These are phyloP conservation scores for Poeciliopsis gracilis DNA, from an alignment of 2,797 vertebrate species.

Conservation along the genomic window DNA sequence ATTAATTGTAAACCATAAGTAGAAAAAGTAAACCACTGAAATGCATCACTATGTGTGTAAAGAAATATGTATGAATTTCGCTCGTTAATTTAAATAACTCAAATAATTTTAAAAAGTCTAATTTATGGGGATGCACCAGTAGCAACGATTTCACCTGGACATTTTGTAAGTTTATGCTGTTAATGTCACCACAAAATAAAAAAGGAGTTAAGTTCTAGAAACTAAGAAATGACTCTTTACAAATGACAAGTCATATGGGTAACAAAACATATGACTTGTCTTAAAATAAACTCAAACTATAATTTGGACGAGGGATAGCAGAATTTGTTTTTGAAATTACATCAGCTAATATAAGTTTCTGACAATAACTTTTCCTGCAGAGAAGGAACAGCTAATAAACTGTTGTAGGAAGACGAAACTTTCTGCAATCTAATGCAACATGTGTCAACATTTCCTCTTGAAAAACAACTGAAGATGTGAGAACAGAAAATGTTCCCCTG, in stretches of 20 bases:
- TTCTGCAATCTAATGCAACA: slow-evolving; percentile 4
- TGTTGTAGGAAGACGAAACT: neutral
- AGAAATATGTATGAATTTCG: neutral
- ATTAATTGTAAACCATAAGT: neutral
- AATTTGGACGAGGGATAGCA: neutral
- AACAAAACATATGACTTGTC: neutral
- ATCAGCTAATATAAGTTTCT: neutral
- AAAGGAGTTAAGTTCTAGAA: neutral
- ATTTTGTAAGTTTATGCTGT: neutral
- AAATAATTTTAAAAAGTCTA: neutral
- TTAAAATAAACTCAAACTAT: slow-evolving; percentile 1
- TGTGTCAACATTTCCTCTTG: slow-evolving; percentile 4
- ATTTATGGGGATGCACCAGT: neutral
- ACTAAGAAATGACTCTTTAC: neutral
- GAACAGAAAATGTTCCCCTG: neutral
- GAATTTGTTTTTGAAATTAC: neutral
- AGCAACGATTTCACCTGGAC: neutral
- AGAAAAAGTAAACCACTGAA: neutral
- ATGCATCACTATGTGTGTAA: neutral
- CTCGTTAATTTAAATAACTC: neutral
- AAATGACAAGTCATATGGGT: neutral
- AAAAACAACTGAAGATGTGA: neutral
- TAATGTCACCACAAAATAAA: neutral
- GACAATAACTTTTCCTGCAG: neutral
- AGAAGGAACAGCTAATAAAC: neutral